These are phyloP conservation scores for Acleris emargana DNA, from an alignment of 2,888 invertebrate genomes.

Conservation along the genomic window DNA sequence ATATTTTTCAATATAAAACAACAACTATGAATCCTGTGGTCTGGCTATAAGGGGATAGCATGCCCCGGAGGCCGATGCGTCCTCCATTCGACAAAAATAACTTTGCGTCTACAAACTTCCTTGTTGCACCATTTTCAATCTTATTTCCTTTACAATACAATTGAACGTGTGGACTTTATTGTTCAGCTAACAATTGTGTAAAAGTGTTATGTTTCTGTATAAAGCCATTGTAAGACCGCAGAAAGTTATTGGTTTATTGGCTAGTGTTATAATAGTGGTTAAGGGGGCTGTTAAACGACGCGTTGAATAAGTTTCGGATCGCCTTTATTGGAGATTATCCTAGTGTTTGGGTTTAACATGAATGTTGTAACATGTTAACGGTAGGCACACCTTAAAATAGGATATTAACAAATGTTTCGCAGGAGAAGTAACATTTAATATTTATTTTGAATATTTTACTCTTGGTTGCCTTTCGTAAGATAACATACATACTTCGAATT, in stretches of 20 bases:
- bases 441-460: no score
- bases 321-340: slow-evolving; percentile 24
- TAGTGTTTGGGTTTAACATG: slow-evolving; percentile 6
- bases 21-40: slow-evolving; percentile 50
- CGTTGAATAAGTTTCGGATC: slow-evolving; percentile 24
- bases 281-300: slow-evolving; percentile 31
- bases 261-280: slow-evolving; percentile 34
- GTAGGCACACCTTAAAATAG: no score
- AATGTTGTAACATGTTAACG: neutral
- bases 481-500: no score
- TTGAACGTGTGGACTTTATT: neutral
- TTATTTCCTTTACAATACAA: slow-evolving; percentile 29
- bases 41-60: slow-evolving; percentile 43
- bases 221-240: slow-evolving; percentile 50
- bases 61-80: slow-evolving; percentile 52
- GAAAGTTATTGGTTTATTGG: slow-evolving; percentile 54
- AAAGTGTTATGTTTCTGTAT: slow-evolving; percentile 47
- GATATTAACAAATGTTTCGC: no score
- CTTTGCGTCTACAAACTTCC: slow-evolving; percentile 20
- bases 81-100: slow-evolving; percentile 47
- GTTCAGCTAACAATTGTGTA: slow-evolving; percentile 29
- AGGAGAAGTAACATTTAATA: no score
- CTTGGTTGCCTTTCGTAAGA: no score
- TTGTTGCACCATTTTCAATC: slow-evolving; percentile 23
- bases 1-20: slow-evolving; percentile 45